Conservation (phyloP, 2,888 invertebrate genomes). For the Zonitis immaculata region DNA sequence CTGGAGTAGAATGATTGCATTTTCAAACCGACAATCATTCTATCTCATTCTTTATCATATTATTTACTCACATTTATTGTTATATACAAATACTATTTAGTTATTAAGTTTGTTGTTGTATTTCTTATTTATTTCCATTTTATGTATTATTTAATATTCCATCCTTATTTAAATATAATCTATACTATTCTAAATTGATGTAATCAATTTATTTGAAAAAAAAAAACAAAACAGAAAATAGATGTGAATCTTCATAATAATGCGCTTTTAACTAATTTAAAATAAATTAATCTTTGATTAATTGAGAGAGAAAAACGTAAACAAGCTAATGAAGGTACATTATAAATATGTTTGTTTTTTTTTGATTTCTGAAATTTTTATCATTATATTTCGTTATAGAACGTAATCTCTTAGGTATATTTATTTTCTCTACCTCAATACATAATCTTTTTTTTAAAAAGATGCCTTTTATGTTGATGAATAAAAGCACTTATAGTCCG, state of each 20-base stretch:
- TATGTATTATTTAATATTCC: conserved; percentile 35
- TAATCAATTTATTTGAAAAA: no score
- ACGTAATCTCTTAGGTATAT: conserved; percentile 13
- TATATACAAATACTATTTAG: conserved; percentile 42
- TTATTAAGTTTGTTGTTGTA: conserved; percentile 26
- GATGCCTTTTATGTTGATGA: conserved; percentile 29
- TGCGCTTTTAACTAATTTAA: conserved; percentile 33
- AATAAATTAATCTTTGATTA: not conserved
- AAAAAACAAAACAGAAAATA: no score
- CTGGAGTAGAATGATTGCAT: conserved; percentile 52
- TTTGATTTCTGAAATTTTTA: conserved; percentile 1
- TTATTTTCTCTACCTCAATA: conserved; percentile 13
- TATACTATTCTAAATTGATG: no score
- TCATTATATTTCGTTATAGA: conserved; percentile 10
- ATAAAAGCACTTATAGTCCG: conserved; percentile 26
- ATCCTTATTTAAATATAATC: conserved; percentile 39
- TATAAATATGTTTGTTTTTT: conserved; percentile 14
- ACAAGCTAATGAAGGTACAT: conserved; percentile 7
- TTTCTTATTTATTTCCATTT: conserved; percentile 26
- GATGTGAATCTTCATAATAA: no score
- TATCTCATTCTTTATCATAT: conserved; percentile 17
- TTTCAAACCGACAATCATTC: conserved; percentile 41
- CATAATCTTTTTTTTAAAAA: conserved; percentile 31
- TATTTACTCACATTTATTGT: conserved; percentile 29
- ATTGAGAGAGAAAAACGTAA: not conserved